Percentiles rank a stretch among this genome's conserved stretches.
Conservation (phyloP, 2,113 vertebrate genomes). For the Hemiprocne comata region DNA sequence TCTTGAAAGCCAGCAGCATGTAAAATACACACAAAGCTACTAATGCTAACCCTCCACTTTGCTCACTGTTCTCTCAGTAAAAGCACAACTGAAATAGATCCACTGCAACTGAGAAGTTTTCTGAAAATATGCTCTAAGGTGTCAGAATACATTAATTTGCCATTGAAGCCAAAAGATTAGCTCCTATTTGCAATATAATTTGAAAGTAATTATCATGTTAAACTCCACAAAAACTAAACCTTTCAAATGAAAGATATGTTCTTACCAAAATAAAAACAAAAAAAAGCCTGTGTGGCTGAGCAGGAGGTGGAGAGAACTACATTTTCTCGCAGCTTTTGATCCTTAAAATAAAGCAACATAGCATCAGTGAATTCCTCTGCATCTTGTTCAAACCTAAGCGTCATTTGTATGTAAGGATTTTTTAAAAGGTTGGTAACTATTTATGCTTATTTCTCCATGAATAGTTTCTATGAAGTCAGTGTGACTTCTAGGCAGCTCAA, state of each 20-base stretch:
- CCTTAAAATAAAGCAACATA: not conserved
- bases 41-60: not conserved
- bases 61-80: not conserved
- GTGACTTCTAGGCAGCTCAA: not conserved
- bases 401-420: not conserved
- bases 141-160: not conserved
- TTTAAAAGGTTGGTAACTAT: accelerated
- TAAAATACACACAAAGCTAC: not conserved
- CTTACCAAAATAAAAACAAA: not conserved
- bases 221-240: not conserved
- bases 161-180: not conserved
- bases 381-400: not conserved
- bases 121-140: not conserved
- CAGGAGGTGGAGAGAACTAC: not conserved
- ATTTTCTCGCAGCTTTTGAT: not conserved
- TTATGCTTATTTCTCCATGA: not conserved
- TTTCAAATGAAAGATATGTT: not conserved
- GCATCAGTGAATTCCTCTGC: not conserved
- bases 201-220: not conserved
- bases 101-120: not conserved
- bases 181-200: not conserved
- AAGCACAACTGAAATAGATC: not conserved
- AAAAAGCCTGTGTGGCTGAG: not conserved
- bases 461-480: not conserved
- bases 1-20: not conserved